phyloP scores from a whole-genome alignment of 2,888 invertebrate species.

The Clitarchus hookeri region DNA sequence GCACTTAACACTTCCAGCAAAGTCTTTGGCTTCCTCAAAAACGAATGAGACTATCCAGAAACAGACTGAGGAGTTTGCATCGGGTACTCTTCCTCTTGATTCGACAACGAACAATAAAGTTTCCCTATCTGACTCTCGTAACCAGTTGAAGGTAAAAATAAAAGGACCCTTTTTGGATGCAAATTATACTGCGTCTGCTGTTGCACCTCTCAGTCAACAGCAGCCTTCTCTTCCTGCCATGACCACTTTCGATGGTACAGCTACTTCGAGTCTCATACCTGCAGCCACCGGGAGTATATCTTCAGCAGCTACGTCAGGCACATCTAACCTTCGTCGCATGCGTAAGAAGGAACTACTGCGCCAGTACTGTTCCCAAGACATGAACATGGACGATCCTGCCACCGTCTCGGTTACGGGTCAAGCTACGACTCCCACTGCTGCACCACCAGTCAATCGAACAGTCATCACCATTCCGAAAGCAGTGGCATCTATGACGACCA shows the following conservation, averaged over 20 bases:
- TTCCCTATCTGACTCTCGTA: conserved; percentile 77
- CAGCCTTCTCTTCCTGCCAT: conserved; percentile 55
- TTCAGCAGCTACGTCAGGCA: conserved; percentile 58
- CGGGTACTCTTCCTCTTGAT: conserved; percentile 54
- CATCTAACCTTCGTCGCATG: conserved; percentile 81
- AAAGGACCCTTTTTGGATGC: conserved; percentile 84
- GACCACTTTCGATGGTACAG: conserved; percentile 53
- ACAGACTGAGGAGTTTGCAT: conserved; percentile 35
- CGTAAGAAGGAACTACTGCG: conserved; percentile 85
- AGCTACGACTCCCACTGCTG: conserved; percentile 60
- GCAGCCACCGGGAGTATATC: conserved; percentile 35
- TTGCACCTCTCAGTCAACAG: conserved; percentile 62
- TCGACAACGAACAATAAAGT: conserved; percentile 64
- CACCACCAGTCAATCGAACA: conserved; percentile 67
- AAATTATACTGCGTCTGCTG: conserved; percentile 65
- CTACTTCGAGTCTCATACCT: conserved; percentile 32
- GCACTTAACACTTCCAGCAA: conserved; percentile 67
- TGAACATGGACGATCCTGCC: conserved; percentile 79
- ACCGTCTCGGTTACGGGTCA: conserved; percentile 52
- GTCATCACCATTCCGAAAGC: conserved; percentile 86
- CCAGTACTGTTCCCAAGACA: conserved; percentile 84
- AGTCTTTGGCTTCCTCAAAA: conserved; percentile 47
- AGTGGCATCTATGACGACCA: conserved; percentile 85
- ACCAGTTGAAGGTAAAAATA: conserved; percentile 84
- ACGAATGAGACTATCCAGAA: conserved; percentile 35